phyloP scores from a whole-genome alignment of 2,888 invertebrate species.

The Melieria picta region DNA sequence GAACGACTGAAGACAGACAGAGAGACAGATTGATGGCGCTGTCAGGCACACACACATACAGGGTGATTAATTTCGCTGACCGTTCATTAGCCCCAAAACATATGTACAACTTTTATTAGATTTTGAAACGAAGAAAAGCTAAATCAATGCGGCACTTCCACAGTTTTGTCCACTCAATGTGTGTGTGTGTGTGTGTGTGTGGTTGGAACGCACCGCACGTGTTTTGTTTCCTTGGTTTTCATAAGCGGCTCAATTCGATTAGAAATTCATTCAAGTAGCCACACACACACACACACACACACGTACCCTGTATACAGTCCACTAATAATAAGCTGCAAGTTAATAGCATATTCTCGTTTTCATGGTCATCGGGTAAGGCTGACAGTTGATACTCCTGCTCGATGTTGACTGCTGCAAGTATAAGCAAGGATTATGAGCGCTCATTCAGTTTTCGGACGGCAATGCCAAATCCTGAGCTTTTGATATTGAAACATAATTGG shows the following conservation, averaged over 20 bases:
- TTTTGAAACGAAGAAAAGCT: no score
- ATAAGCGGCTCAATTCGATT: no score
- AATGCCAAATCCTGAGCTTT: background rate
- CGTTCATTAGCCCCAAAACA: no score
- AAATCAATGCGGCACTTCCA: no score
- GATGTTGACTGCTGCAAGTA: background rate
- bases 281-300: slow-evolving; percentile 19
- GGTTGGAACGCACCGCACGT: no score
- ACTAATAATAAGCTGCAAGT: slow-evolving; percentile 22
- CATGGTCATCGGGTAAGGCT: slow-evolving; percentile 38
- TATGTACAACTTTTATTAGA: no score
- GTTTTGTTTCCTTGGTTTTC: no score
- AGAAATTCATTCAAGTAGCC: slow-evolving; percentile 35
- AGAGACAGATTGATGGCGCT: background rate
- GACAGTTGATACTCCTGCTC: slow-evolving; percentile 25
- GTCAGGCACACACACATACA: background rate
- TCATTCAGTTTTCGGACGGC: background rate
- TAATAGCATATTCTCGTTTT: slow-evolving; percentile 28
- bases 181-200: no score
- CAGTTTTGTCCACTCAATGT: no score
- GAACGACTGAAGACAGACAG: background rate
- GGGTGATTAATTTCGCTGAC: background rate
- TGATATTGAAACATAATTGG: slow-evolving; percentile 4
- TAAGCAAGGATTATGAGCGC: slow-evolving; percentile 1
- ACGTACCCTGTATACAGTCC: background rate